Percentiles rank a stretch among this genome's conserved stretches.
These are phyloP conservation scores for Oreochromis tanganicae DNA, from an alignment of 2,113 vertebrate genomes.

Conservation along the genomic window DNA sequence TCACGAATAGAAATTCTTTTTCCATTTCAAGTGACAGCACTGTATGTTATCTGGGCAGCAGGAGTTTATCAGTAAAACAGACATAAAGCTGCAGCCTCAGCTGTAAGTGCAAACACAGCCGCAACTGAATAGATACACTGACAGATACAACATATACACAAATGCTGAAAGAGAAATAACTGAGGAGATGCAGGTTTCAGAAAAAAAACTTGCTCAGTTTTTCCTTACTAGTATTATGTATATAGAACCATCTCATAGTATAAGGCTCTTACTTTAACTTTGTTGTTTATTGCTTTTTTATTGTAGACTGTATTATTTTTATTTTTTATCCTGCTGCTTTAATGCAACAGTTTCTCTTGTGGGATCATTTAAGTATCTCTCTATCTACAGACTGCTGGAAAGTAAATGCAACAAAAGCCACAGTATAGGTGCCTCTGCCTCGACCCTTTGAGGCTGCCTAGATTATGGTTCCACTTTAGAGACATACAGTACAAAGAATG, in stretches of 20 bases:
- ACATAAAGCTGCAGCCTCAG: not conserved
- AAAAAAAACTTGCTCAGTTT: not conserved
- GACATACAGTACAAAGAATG: not conserved
- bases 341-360: not conserved
- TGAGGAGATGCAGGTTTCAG: not conserved
- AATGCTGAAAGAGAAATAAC: not conserved
- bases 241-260: not conserved
- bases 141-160: not conserved
- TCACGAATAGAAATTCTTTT: not conserved
- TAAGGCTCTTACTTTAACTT: not conserved
- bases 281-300: not conserved
- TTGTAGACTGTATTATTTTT: not conserved
- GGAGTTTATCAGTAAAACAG: constrained; percentile 6
- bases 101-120: not conserved
- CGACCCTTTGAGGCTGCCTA: not conserved
- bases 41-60: not conserved
- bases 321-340: not conserved
- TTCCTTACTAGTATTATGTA: not conserved
- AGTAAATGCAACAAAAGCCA: not conserved
- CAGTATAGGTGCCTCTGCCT: not conserved
- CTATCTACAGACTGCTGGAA: not conserved
- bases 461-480: not conserved
- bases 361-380: not conserved
- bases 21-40: not conserved
- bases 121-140: not conserved